These are phyloP conservation scores for Macropodus opercularis DNA, from an alignment of 2,797 vertebrate genomes.

Conservation along the genomic window DNA sequence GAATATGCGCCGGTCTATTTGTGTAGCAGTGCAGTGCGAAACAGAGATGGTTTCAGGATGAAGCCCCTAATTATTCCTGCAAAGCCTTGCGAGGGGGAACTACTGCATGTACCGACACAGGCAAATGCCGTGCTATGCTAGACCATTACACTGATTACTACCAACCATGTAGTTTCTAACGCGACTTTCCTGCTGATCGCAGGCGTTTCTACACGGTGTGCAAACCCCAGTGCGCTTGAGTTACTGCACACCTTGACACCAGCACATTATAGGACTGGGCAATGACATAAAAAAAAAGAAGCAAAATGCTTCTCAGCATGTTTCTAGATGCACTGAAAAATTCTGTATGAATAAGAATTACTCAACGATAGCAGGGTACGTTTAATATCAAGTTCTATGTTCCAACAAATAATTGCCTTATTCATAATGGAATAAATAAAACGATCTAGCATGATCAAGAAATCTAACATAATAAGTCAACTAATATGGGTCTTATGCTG, in stretches of 20 bases:
- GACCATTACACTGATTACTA: constrained; percentile 57
- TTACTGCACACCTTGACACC: constrained; percentile 32
- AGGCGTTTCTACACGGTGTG: constrained; percentile 35
- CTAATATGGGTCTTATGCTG: too few species aligned
- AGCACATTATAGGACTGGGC: too few species aligned
- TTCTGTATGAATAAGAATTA: too few species aligned
- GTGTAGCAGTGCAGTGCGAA: not conserved
- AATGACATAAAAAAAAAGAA: too few species aligned
- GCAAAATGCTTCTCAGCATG: too few species aligned
- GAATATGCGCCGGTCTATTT: constrained; percentile 21
- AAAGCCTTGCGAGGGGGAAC: constrained; percentile 21
- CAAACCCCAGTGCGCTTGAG: constrained; percentile 26
- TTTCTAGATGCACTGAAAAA: too few species aligned
- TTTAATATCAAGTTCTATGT: too few species aligned
- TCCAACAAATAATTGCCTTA: too few species aligned
- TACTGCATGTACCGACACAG: constrained; percentile 40
- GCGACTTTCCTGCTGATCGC: constrained; percentile 60
- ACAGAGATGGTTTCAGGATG: constrained; percentile 8
- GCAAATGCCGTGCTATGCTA: constrained; percentile 18
- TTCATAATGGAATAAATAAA: too few species aligned
- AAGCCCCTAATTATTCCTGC: constrained; percentile 15
- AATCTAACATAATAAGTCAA: too few species aligned
- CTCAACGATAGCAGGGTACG: too few species aligned
- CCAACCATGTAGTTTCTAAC: constrained; percentile 40
- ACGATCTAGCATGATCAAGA: too few species aligned